Evolutionary conservation across 2,888 invertebrate genomes (phyloP).

Genomic region (Perdita meconis): DNA sequence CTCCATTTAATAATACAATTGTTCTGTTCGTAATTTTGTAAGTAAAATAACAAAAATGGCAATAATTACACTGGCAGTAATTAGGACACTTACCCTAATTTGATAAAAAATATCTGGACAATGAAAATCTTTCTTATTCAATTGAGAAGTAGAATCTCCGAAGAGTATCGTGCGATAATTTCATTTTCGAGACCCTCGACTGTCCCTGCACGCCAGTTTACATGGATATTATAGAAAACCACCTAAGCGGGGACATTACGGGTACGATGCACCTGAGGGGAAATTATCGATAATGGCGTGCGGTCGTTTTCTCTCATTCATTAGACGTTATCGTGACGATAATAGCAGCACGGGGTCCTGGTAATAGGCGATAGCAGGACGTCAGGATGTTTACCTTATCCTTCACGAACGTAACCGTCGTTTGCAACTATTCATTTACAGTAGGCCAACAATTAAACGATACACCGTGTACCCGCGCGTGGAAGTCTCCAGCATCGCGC

Average conservation of each 20-base stretch:
- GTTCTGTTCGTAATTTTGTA: too few relatives aligned
- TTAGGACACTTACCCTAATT: too few relatives aligned
- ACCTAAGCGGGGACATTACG: slow-evolving; percentile 69
- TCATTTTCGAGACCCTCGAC: slow-evolving; percentile 49
- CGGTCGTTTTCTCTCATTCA: slow-evolving; percentile 74
- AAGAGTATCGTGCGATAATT: slow-evolving; percentile 47
- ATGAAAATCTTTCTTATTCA: too few relatives aligned
- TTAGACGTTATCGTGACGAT: slow-evolving; percentile 71
- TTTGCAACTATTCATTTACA: slow-evolving; percentile 56
- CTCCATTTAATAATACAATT: too few relatives aligned
- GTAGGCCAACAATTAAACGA: slow-evolving; percentile 65
- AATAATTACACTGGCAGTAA: too few relatives aligned
- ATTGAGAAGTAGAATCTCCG: slow-evolving; percentile 6
- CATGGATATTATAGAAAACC: slow-evolving; percentile 66
- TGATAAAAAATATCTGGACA: too few relatives aligned
- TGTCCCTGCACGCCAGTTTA: slow-evolving; percentile 33
- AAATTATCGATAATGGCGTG: slow-evolving; percentile 72
- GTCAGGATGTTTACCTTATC: slow-evolving; percentile 67
- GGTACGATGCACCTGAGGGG: slow-evolving; percentile 70
- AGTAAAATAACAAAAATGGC: too few relatives aligned
- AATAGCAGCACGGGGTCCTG: slow-evolving; percentile 62
- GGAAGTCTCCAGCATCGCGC: slow-evolving; percentile 8
- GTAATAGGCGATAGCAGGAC: slow-evolving; percentile 67
- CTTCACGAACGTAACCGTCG: slow-evolving; percentile 40
- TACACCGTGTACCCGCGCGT: slow-evolving; percentile 9